These are phyloP conservation scores for Ephestia elutella DNA, from an alignment of 1,140 invertebrate genomes.

Conservation along the genomic window DNA sequence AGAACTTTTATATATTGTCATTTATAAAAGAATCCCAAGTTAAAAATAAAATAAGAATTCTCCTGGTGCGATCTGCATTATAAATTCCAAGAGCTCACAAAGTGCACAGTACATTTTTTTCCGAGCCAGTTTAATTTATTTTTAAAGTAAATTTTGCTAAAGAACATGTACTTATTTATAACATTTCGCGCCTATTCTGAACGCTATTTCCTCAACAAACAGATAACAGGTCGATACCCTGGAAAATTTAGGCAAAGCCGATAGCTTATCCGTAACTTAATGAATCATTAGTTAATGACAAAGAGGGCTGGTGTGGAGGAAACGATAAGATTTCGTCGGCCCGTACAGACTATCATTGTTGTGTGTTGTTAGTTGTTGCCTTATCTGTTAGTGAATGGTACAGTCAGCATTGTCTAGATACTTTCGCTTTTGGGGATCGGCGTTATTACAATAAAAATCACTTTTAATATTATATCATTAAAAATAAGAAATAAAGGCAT, in stretches of 20 bases:
- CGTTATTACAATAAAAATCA: not conserved
- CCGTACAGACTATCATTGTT: constrained; percentile 1
- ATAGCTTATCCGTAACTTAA: constrained; percentile 23
- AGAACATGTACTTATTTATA: not conserved
- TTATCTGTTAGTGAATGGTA: not conserved
- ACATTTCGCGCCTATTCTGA: not conserved
- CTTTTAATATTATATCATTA: too few relatives aligned
- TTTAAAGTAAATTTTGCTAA: too few relatives aligned
- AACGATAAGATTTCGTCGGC: constrained; percentile 42
- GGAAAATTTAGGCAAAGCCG: not conserved
- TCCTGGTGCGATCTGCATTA: too few relatives aligned
- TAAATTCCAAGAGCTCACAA: too few relatives aligned
- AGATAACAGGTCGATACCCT: not conserved
- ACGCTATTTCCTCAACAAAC: not conserved
- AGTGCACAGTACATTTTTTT: too few relatives aligned
- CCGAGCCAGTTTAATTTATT: too few relatives aligned
- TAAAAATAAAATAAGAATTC: too few relatives aligned
- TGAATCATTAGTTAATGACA: constrained; percentile 52
- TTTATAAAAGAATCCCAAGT: too few relatives aligned
- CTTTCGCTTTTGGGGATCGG: not conserved
- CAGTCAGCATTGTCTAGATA: not conserved
- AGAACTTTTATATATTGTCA: too few relatives aligned
- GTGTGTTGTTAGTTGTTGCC: not conserved
- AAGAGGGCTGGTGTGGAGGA: constrained; percentile 42
- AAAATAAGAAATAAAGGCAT: too few relatives aligned